Evolutionary conservation across 2,113 vertebrate species (phyloP), one percentile per base, ranked within the genome.

Genomic region (mouse (Mus musculus)): DNA sequence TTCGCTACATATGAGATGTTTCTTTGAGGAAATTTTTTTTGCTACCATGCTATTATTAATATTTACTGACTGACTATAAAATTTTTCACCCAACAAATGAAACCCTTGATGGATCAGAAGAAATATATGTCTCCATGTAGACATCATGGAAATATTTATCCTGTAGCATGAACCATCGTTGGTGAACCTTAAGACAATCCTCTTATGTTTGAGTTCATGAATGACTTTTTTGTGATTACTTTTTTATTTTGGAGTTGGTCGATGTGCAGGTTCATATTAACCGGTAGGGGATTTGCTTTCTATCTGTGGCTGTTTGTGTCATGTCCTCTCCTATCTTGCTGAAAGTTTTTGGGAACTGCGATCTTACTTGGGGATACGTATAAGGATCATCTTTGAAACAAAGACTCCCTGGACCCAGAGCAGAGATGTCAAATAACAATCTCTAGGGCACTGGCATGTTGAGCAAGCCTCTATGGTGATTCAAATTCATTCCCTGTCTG

Each of bases 151-250:
- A 95, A 96, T 95, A 82, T 26, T 59, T 84, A 14, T 42, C 61
- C 39, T 76, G 9, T 10, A 77, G 72, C 80, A 88, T 63, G 80
- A 67, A 67, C 33, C 92, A 72, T 88, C 56, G n/a, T 75, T 82
- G 13, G 69, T 63, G 63, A 89, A 88, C 96, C 94, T 88, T 69
- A 36, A 89, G 81, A 93, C 92, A 87, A 89, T 75, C 84, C 89
- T 88, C 77, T 12, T 65, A 20, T 61, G 77, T 75, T 85, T 89
- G 81, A 73, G 67, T 75, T 92, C 69, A 84, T 94, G 91, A 78
- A 94, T 97, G 88, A 94, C 84, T 26, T 95, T 82, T 73, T 72
- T 87, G 42, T n/a, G 26, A 49, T 93, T 88, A 17, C 33, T 77
- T 81, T 93, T 22, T 65, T 95, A 84, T 81, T 73, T 61, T 65